phyloP scores from a whole-genome alignment of 2,113 vertebrate genomes.

The Brachionichthys hirsutus region DNA sequence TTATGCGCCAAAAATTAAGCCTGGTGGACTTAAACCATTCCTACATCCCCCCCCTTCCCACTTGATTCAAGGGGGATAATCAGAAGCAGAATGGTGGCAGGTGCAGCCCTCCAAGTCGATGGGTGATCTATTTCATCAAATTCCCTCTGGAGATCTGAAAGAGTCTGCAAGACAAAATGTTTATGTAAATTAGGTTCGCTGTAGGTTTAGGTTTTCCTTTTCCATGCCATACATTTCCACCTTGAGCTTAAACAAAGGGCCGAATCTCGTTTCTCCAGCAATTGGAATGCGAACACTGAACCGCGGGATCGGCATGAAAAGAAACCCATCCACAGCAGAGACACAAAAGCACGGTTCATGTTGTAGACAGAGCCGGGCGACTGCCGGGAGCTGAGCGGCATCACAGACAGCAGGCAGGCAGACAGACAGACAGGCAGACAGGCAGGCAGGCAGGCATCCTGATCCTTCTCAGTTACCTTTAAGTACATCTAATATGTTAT shows the following conservation, averaged over 20 bases:
- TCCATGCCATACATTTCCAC: background rate
- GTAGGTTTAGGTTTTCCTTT: background rate
- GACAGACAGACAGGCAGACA: no score
- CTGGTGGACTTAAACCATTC: no score
- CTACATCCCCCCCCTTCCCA: no score
- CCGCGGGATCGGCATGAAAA: constrained; percentile 46
- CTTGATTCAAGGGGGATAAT: background rate
- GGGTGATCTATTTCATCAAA: constrained; percentile 11
- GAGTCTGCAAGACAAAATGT: background rate
- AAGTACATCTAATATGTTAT: no score
- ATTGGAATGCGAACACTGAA: constrained; percentile 39
- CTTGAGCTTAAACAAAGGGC: constrained; percentile 4
- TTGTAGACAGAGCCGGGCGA: constrained; percentile 49
- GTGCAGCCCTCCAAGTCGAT: background rate
- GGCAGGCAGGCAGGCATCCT: no score
- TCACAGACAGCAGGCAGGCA: constrained; percentile 27
- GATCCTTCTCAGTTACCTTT: no score
- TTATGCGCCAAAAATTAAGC: no score
- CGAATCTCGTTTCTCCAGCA: constrained; percentile 13
- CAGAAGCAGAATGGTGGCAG: background rate
- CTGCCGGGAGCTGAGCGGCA: constrained; percentile 59
- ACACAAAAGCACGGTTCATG: constrained; percentile 68
- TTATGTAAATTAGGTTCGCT: background rate
- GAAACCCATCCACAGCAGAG: constrained; percentile 46
- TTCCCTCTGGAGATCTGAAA: constrained; percentile 27